These are phyloP conservation scores for Cladopsammia gracilis DNA, from an alignment of 64 coral and sea anemone genomes.

Conservation along the genomic window DNA sequence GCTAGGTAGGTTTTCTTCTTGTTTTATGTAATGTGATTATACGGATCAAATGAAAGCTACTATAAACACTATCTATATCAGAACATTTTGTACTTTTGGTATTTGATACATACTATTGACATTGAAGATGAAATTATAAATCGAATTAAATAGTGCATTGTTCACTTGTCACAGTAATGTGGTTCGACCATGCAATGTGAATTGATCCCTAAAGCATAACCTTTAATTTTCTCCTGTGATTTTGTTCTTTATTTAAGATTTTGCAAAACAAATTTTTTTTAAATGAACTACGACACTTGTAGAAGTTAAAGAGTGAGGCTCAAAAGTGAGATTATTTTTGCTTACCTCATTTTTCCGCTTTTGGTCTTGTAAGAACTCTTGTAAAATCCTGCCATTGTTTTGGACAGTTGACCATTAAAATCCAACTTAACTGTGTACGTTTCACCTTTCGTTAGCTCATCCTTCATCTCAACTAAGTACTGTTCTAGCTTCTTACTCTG, in stretches of 20 bases:
- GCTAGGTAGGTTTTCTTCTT: no score
- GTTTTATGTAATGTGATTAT: no score
- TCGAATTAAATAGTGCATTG: no score
- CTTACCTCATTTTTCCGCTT: slow-evolving; percentile 77
- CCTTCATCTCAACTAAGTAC: slow-evolving; percentile 73
- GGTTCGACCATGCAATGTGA: no score
- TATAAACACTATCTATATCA: no score
- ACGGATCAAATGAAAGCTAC: no score
- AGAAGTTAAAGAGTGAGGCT: not conserved
- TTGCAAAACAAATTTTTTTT: not conserved
- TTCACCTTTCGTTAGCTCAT: slow-evolving; percentile 60
- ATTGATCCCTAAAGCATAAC: no score
- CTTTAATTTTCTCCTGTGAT: no score
- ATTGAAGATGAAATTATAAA: not conserved
- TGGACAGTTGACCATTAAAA: slow-evolving; percentile 81
- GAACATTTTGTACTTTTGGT: no score
- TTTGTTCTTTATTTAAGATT: no score
- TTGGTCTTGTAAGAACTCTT: slow-evolving; percentile 97
- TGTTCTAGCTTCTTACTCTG: slow-evolving; percentile 90
- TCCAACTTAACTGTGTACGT: slow-evolving; percentile 80
- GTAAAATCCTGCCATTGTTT: slow-evolving; percentile 98
- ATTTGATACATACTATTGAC: not conserved
- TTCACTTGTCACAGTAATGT: no score
- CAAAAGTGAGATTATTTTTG: not conserved
- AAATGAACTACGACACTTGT: not conserved